Percentiles rank a stretch among this genome's conserved stretches.
Evolutionary conservation across 1,140 invertebrate species (phyloP).

Genomic region (Drosophila pallidifrons): DNA sequence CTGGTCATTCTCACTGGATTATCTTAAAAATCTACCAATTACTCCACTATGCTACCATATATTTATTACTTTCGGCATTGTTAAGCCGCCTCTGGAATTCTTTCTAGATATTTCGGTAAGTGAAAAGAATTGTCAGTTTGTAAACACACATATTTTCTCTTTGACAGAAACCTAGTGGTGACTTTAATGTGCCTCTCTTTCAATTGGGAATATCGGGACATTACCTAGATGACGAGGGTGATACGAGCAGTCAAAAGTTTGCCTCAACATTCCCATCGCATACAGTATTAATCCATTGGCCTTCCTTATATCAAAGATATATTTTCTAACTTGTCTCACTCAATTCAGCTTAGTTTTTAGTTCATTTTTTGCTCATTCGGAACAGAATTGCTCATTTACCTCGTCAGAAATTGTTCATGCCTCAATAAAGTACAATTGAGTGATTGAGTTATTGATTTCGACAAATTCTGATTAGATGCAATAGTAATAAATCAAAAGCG

Average conservation of each 20-base stretch:
- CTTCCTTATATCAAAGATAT: constrained; percentile 39
- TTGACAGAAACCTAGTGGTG: constrained; percentile 80
- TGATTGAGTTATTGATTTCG: neutral
- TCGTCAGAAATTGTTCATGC: neutral
- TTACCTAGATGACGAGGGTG: constrained; percentile 13
- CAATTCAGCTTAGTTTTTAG: neutral
- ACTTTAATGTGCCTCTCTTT: constrained; percentile 36
- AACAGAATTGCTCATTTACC: neutral
- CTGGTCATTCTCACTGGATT: constrained; percentile 26
- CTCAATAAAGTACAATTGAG: neutral
- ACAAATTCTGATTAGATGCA: constrained; percentile 1
- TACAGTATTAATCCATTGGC: constrained; percentile 18
- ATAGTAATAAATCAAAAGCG: neutral
- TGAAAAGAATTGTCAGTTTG: neutral
- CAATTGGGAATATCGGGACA: constrained; percentile 37
- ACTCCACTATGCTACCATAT: constrained; percentile 24
- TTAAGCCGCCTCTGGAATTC: constrained; percentile 87
- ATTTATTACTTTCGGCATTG: constrained; percentile 43
- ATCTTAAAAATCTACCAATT: constrained; percentile 9
- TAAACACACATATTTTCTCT: constrained; percentile 48
- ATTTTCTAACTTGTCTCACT: constrained; percentile 24
- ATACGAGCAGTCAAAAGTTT: constrained; percentile 18
- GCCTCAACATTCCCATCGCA: constrained; percentile 26
- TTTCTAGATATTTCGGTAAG: constrained; percentile 83
- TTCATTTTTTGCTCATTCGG: neutral